Percentiles rank a stretch among this genome's conserved stretches.
Conservation (phyloP, 2,113 vertebrate genomes). For the Himantopus leucocephalus region DNA sequence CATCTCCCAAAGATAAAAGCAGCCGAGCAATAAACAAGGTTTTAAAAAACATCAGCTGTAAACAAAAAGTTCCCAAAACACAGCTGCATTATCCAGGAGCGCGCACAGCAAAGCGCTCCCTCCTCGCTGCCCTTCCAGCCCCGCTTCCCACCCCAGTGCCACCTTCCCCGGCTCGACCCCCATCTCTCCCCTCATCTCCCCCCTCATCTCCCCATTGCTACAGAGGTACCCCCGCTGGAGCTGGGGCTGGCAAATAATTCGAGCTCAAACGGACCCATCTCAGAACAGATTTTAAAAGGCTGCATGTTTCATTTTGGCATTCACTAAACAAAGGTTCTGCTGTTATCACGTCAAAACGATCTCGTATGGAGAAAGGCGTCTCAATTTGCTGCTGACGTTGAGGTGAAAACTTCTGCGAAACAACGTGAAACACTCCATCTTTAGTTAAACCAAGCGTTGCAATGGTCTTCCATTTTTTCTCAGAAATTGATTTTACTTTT, state of each 20-base stretch:
- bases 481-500: not conserved
- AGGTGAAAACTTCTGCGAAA: not conserved
- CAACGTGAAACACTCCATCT: not conserved
- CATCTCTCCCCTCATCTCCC: not conserved
- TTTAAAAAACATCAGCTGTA: not conserved
- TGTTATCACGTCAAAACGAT: accelerated
- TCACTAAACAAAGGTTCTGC: not conserved
- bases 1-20: not conserved
- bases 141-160: not conserved
- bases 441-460: not conserved
- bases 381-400: not conserved
- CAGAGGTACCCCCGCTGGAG: accelerated
- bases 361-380: accelerated
- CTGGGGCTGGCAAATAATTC: not conserved
- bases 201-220: not conserved
- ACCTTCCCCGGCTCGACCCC: accelerated
- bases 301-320: not conserved
- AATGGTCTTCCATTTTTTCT: not conserved
- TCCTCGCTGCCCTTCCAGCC: not conserved
- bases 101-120: not conserved
- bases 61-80: not conserved
- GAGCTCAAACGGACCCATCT: not conserved
- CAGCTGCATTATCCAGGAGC: not conserved
- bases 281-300: not conserved
- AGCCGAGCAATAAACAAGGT: not conserved